phyloP scores from a whole-genome alignment of 1,140 invertebrate species.

The Hyphantria cunea region DNA sequence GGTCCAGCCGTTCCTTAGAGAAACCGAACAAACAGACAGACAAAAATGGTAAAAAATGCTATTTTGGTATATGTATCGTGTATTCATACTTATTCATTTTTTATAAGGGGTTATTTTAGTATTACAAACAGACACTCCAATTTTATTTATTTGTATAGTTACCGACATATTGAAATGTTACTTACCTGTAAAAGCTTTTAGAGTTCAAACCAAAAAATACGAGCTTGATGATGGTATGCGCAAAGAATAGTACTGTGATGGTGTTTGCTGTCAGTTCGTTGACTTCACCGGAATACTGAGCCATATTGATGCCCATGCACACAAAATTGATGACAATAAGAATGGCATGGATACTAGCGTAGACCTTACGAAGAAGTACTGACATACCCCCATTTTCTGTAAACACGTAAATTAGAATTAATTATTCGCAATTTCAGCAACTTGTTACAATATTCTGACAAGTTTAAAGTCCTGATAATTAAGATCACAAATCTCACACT shows the following conservation, averaged over 20 bases:
- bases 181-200: slow-evolving; percentile 88
- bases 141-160: too few relatives aligned
- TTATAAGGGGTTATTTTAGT: too few relatives aligned
- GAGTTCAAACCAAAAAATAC: slow-evolving; percentile 87
- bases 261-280: slow-evolving; percentile 91
- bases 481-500: too few relatives aligned
- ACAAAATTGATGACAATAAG: slow-evolving; percentile 85
- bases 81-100: too few relatives aligned
- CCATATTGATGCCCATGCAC: slow-evolving; percentile 86
- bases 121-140: too few relatives aligned
- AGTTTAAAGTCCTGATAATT: too few relatives aligned
- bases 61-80: too few relatives aligned
- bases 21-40: too few relatives aligned
- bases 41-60: too few relatives aligned
- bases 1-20: too few relatives aligned
- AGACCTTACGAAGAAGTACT: slow-evolving; percentile 83
- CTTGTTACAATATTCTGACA: too few relatives aligned
- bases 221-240: slow-evolving; percentile 89
- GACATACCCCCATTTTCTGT: slow-evolving; percentile 80
- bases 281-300: slow-evolving; percentile 87
- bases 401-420: slow-evolving; percentile 19
- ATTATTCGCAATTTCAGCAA: too few relatives aligned
- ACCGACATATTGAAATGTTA: not conserved
- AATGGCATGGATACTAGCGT: slow-evolving; percentile 83
- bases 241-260: slow-evolving; percentile 91